phyloP scores from a whole-genome alignment of 2,888 invertebrate genomes.

The Ceratothoa steindachneri region DNA sequence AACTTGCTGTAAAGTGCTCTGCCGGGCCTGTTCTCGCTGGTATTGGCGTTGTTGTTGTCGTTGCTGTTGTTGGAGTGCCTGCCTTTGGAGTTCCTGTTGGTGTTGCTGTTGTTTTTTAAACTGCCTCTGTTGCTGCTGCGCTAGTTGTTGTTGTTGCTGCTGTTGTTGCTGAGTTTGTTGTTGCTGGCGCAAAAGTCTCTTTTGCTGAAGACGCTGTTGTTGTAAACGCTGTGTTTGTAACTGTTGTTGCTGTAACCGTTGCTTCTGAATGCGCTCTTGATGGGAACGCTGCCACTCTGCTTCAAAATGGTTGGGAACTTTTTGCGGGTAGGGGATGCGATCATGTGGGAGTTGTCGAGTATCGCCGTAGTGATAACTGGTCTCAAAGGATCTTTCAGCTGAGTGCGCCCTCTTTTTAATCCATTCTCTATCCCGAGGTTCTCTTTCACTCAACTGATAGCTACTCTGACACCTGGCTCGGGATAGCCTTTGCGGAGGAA shows the following conservation, averaged over 20 bases:
- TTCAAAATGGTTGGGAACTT: neutral
- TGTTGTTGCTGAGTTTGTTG: neutral
- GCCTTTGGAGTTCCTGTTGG: neutral
- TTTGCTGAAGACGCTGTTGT: neutral
- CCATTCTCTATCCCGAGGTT: neutral
- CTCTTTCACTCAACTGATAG: neutral
- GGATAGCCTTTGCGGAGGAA: neutral
- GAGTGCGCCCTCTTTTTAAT: neutral
- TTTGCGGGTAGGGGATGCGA: neutral
- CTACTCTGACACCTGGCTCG: neutral
- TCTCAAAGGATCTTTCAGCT: constrained; percentile 1
- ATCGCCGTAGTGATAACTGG: neutral
- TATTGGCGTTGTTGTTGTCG: neutral
- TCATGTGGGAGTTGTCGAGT: neutral
- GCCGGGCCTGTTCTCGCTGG: neutral
- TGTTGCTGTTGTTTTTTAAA: neutral
- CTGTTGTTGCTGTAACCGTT: neutral
- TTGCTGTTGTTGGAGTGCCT: neutral
- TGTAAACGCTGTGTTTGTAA: neutral
- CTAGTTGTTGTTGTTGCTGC: neutral
- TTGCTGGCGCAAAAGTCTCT: neutral
- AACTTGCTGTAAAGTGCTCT: neutral
- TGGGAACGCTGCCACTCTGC: neutral
- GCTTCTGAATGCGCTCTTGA: neutral
- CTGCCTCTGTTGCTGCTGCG: neutral